These are phyloP conservation scores for Hippolais icterina DNA, from an alignment of 2,113 vertebrate genomes.

Conservation along the genomic window DNA sequence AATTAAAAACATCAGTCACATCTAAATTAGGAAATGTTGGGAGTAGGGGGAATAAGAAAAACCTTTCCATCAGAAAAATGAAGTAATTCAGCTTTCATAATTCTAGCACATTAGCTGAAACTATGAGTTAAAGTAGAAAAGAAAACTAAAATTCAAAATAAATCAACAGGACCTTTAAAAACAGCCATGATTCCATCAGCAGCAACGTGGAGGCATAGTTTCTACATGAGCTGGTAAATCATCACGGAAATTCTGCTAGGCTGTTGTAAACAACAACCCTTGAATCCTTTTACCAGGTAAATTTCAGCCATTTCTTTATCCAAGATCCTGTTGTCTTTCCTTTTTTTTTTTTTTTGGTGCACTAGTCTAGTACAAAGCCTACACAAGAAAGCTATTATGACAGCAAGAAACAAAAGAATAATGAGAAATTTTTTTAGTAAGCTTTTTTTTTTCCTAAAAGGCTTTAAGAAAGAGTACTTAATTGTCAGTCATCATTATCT, in stretches of 20 bases:
- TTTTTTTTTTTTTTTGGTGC: not conserved
- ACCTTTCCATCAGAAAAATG: not conserved
- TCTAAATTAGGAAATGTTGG: not conserved
- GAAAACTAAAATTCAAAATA: not conserved
- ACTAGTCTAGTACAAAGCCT: conserved; percentile 25
- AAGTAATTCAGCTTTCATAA: not conserved
- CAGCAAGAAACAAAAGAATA: conserved; percentile 60
- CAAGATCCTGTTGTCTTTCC: not conserved
- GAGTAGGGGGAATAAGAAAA: not conserved
- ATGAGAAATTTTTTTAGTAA: not conserved
- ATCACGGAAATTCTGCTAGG: not conserved
- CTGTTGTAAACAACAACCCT: not conserved
- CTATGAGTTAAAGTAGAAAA: not conserved
- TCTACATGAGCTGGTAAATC: not conserved
- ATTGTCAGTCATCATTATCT: conserved; percentile 37
- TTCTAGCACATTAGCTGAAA: not conserved
- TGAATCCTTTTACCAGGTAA: not conserved
- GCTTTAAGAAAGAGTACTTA: conserved; percentile 49
- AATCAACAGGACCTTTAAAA: not conserved
- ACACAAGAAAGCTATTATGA: conserved; percentile 56
- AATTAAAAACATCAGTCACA: not conserved
- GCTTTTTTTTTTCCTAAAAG: not conserved
- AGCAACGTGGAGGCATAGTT: not conserved
- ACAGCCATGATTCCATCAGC: not conserved
- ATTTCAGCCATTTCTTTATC: conserved; percentile 2